A percentile compares a stretch with the other conserved stretches of the same genome.
phyloP scores from a whole-genome alignment of 2,888 invertebrate species.

The Cantharis rustica region DNA sequence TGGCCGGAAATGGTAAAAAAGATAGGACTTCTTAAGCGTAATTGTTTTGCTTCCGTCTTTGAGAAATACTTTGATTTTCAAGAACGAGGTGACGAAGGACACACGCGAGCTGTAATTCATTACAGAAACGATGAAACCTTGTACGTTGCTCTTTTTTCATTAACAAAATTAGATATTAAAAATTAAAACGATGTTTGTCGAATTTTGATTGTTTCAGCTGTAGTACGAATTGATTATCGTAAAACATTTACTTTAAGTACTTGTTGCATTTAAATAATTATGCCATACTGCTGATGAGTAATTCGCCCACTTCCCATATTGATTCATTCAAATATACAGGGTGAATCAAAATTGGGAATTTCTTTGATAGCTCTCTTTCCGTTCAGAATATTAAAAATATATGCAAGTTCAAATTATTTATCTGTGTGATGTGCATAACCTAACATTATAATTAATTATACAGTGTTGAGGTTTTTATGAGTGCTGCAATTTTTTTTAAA shows the following conservation, averaged over 20 bases:
- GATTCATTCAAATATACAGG: background rate
- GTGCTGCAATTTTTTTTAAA: no score
- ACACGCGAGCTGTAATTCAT: conserved; percentile 95
- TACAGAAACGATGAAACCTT: conserved; percentile 98
- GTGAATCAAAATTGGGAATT: background rate
- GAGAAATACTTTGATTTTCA: conserved; percentile 99
- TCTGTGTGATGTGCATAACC: background rate
- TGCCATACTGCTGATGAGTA: background rate
- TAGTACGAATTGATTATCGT: background rate
- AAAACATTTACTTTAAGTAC: background rate
- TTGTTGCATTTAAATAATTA: background rate
- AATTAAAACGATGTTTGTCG: background rate
- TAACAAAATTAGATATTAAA: background rate
- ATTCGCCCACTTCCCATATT: background rate
- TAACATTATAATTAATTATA: background rate
- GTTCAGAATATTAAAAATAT: background rate
- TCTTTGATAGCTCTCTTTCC: background rate
- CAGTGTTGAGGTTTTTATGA: no score
- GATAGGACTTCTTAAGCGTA: conserved; percentile 92
- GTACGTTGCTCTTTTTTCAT: conserved; percentile 62
- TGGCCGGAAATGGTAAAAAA: conserved; percentile 90
- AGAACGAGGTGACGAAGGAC: conserved; percentile 87
- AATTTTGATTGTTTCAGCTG: background rate
- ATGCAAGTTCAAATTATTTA: background rate
- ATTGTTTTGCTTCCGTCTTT: conserved; percentile 99